Conservation (phyloP, 64 coral and sea anemone species). For the Dendrophyllia cribrosa region DNA sequence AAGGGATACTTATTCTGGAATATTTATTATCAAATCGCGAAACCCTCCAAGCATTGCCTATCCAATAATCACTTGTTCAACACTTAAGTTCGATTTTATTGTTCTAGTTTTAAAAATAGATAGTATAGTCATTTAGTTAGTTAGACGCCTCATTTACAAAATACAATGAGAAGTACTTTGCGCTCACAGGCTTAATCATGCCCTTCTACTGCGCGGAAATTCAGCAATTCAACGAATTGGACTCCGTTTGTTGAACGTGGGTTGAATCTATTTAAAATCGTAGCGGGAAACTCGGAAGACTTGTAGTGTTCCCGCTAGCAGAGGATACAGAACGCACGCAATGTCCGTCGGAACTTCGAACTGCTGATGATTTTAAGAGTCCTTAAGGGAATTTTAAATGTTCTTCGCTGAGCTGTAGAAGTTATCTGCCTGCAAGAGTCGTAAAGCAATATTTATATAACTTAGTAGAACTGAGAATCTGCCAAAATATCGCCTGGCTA, state of each 20-base stretch:
- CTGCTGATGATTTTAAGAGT: background rate
- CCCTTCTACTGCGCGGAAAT: background rate
- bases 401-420: constrained; percentile 10
- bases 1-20: background rate
- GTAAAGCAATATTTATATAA: constrained; percentile 20
- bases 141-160: background rate
- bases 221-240: background rate
- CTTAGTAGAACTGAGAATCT: background rate
- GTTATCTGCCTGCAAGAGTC: background rate
- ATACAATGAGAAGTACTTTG: background rate
- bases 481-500: background rate
- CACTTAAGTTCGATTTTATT: too few species aligned
- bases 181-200: background rate
- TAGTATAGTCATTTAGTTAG: too few species aligned
- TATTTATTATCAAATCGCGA: background rate
- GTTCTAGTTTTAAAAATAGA: too few species aligned
- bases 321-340: background rate
- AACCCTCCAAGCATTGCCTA: background rate
- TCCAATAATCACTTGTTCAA: too few species aligned
- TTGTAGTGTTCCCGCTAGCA: background rate
- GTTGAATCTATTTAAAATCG: background rate
- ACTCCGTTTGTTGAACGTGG: background rate
- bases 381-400: background rate
- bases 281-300: background rate
- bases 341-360: background rate